phyloP scores from a whole-genome alignment of 53 echinoderm and acorn worm genomes.

The Paracentrotus lividus region DNA sequence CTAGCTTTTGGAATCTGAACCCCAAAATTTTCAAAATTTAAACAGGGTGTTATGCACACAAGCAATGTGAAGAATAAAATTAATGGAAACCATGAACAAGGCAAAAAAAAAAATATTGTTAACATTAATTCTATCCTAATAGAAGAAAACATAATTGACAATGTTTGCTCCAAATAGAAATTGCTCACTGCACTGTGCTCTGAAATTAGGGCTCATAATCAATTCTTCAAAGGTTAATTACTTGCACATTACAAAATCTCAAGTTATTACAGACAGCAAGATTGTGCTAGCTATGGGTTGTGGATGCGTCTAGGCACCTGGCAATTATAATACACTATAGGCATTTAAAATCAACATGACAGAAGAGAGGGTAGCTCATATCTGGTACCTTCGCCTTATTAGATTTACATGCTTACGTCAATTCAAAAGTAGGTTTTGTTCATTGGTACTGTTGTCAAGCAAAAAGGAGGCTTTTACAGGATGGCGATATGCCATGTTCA shows the following conservation, averaged over 20 bases:
- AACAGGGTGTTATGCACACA: too few relatives aligned
- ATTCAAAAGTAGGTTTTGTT: slow-evolving; percentile 37
- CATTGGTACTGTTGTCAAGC: slow-evolving; percentile 12
- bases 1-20: too few relatives aligned
- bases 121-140: not conserved
- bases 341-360: slow-evolving; percentile 44
- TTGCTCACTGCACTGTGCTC: not conserved
- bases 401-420: slow-evolving; percentile 55
- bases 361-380: not conserved
- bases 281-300: not conserved
- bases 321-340: slow-evolving; percentile 21
- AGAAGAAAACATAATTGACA: not conserved
- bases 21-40: not conserved
- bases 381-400: slow-evolving; percentile 38
- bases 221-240: slow-evolving; percentile 46
- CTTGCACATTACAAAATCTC: slow-evolving; percentile 52
- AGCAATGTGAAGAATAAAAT: too few relatives aligned
- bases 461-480: not conserved
- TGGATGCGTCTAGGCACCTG: not conserved
- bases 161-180: not conserved
- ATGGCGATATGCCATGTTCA: not conserved
- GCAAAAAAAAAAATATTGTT: not conserved
- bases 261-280: slow-evolving; percentile 41
- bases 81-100: too few relatives aligned
- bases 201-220: slow-evolving; percentile 23